Evolutionary conservation across 2,797 vertebrate genomes (phyloP).

Genomic region (Botia kubotai): DNA sequence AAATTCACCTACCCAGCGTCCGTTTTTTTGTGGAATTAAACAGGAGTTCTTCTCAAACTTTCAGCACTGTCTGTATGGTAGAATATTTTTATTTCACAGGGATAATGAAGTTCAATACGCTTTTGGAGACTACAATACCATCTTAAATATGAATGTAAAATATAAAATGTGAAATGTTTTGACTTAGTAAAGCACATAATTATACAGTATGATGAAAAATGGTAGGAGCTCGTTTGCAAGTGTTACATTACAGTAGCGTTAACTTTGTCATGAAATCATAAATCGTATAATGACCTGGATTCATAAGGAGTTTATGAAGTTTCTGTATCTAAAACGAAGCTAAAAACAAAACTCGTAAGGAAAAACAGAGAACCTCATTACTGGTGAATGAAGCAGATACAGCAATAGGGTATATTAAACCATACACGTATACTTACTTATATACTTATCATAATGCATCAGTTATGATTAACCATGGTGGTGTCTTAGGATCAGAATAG

Average conservation of each 20-base stretch:
- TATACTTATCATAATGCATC: neutral
- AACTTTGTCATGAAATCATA: neutral
- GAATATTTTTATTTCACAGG: neutral
- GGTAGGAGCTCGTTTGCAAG: neutral
- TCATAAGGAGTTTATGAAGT: conserved; percentile 3
- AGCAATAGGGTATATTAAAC: neutral
- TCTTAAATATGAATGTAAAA: neutral
- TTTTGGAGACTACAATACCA: neutral
- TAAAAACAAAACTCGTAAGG: neutral
- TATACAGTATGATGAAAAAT: conserved; percentile 7
- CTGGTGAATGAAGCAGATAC: too few relatives aligned
- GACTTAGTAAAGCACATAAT: neutral
- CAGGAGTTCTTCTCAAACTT: too few relatives aligned
- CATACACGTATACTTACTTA: neutral
- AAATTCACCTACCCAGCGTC: too few relatives aligned
- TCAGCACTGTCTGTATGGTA: too few relatives aligned
- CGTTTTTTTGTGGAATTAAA: too few relatives aligned
- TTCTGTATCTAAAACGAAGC: conserved; percentile 11
- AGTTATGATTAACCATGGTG: neutral
- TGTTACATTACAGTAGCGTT: neutral
- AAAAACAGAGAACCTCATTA: neutral
- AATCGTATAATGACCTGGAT: conserved; percentile 20
- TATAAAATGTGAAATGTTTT: conserved; percentile 6
- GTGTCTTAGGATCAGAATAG: neutral
- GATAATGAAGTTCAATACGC: neutral